Evolutionary conservation across 1,140 invertebrate species (phyloP), one percentile per base, ranked within the genome.

Genomic region (Solenopsis invicta): DNA sequence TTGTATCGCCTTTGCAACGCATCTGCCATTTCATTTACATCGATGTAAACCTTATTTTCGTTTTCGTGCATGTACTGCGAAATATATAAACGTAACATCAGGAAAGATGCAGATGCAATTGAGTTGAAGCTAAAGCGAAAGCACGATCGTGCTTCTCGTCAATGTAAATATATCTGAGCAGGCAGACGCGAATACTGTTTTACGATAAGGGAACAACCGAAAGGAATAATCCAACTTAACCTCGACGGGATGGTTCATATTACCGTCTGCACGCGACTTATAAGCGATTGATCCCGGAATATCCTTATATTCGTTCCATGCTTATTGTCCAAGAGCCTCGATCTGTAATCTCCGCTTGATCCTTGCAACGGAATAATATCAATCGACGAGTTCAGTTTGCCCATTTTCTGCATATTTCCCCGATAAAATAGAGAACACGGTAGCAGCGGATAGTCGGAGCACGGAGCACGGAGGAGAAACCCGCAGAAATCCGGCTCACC

Each of bases 11-110:
- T 96, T 95, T 97, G 97, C 48, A 98, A 95, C 89, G 96, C 95
- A 92, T 97, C 96, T 89, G 97, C 97, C 97, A 98, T 97, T 92
- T 97, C 96, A 89, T 96, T 96, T 48, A 97, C 96, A 96, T 97
- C 97, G 76, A 98, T 96, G 89, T 96, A 97, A 2, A 96, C 96
- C 92, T 97, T 96, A 87, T 97, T 96, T 87, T 97, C 96, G 94
- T 97, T 97, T 90, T 97, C 97, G 84, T 96, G 96, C 61, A 97
- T 95, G 93, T 97, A 97, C 95, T 97, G 96, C 78, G 64, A 72
- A 16, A 78, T 21, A 78, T 41, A 52, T 50, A 41, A 56, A 59
- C 18, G 13, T 56, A 52, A 52, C 37, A 21, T 80, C 24, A 67
- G 21, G 2, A 69, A 9, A 13, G 69, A n/a, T n/a, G n/a, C n/a